These are phyloP conservation scores for Globodera ellingtonae DNA, from an alignment of 1,140 invertebrate species.

Conservation along the genomic window DNA sequence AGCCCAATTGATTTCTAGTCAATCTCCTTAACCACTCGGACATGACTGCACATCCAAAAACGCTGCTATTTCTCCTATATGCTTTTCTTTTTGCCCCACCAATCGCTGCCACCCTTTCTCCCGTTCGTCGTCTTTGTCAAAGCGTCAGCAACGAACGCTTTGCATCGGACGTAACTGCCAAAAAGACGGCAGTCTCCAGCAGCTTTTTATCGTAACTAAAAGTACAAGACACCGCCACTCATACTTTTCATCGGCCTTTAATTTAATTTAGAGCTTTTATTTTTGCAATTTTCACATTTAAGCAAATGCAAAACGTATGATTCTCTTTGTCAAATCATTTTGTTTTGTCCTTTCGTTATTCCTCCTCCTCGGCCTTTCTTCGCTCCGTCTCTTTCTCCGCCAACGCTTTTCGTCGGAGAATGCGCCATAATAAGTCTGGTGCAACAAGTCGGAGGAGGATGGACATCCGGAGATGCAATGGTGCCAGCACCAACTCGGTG, in stretches of 20 bases:
- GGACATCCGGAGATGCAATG: conserved; percentile 34
- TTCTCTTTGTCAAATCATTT: not conserved
- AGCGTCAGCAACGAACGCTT: conserved; percentile 59
- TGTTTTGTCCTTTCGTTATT: not conserved
- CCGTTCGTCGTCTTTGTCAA: conserved; percentile 40
- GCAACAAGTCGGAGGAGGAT: conserved; percentile 42
- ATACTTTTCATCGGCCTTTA: too few relatives aligned
- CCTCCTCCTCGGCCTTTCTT: not conserved
- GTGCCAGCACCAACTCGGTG: conserved; percentile 46
- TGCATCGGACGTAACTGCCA: conserved; percentile 42
- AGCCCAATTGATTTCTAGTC: conserved; percentile 49
- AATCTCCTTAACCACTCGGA: conserved; percentile 48
- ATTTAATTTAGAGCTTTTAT: not conserved
- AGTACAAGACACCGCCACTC: too few relatives aligned
- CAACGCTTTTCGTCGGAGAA: conserved; percentile 33
- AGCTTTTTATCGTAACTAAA: conserved; percentile 41
- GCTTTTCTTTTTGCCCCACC: conserved; percentile 15
- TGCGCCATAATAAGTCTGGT: conserved; percentile 49
- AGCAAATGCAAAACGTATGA: not conserved
- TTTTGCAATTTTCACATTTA: not conserved
- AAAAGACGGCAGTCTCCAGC: conserved; percentile 49
- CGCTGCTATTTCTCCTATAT: conserved; percentile 19
- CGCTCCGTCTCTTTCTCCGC: conserved; percentile 19
- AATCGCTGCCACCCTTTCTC: conserved; percentile 32
- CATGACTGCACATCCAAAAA: conserved; percentile 30